phyloP scores from a whole-genome alignment of 1,140 invertebrate species.

The Neodiprion pinetum region DNA sequence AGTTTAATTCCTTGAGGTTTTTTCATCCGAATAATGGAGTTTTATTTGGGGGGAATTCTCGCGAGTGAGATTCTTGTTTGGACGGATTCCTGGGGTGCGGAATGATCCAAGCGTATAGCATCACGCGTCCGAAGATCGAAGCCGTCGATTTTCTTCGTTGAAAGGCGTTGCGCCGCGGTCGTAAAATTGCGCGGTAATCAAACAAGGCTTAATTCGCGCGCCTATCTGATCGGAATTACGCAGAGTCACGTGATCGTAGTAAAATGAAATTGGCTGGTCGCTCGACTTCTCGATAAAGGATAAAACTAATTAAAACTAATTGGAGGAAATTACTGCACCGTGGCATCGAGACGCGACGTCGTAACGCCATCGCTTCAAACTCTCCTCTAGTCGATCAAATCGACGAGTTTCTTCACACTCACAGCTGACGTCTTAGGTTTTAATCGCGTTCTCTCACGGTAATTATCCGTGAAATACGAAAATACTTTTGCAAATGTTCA shows the following conservation, averaged over 20 bases:
- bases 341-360: no score
- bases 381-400: no score
- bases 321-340: neutral
- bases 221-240: neutral
- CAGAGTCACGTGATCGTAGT: constrained; percentile 4
- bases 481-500: no score
- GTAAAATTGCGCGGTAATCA: constrained; percentile 2
- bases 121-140: neutral
- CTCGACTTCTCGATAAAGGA: constrained; percentile 2
- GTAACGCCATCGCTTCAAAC: no score
- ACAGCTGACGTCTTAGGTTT: no score
- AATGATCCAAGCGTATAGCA: neutral
- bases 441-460: no score
- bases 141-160: neutral
- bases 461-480: no score
- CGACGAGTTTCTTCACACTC: no score
- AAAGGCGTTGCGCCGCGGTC: neutral
- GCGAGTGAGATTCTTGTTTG: neutral
- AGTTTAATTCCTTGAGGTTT: neutral
- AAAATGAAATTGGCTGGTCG: constrained; percentile 4
- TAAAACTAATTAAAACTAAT: constrained; percentile 3
- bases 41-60: no score
- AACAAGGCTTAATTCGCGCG: constrained; percentile 2
- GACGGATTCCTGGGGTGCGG: neutral
- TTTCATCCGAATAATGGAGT: neutral